Conservation (phyloP, 2,113 vertebrate genomes). For the Mesoclemmys tuberculata region DNA sequence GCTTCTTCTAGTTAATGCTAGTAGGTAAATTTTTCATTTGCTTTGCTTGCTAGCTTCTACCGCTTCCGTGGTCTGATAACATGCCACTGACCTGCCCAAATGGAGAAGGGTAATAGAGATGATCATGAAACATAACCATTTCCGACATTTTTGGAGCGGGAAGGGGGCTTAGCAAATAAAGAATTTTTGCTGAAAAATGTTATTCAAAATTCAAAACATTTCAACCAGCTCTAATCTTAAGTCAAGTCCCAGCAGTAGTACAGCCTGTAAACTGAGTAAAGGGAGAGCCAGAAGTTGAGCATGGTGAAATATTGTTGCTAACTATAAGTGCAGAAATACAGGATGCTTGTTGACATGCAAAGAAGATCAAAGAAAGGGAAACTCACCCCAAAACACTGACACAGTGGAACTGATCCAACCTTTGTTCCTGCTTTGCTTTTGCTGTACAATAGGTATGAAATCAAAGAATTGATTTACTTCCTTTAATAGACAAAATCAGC, state of each 20-base stretch:
- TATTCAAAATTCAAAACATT: background rate
- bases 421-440: background rate
- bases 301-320: background rate
- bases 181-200: background rate
- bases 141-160: slow-evolving; percentile 2
- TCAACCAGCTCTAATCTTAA: background rate
- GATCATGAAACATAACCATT: background rate
- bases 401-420: background rate
- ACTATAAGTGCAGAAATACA: background rate
- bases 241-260: background rate
- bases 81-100: background rate
- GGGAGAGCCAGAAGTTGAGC: background rate
- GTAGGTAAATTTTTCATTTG: background rate
- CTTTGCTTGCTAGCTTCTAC: background rate
- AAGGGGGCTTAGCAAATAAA: background rate
- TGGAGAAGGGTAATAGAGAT: background rate
- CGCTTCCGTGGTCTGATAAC: background rate
- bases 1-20: background rate
- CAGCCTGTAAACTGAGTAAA: background rate
- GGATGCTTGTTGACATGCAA: background rate
- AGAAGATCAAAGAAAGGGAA: background rate
- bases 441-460: background rate
- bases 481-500: background rate
- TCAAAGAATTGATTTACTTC: background rate
- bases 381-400: background rate